These are phyloP conservation scores for Meleagris gallopavo DNA, from an alignment of 2,113 vertebrate species.

Conservation along the genomic window DNA sequence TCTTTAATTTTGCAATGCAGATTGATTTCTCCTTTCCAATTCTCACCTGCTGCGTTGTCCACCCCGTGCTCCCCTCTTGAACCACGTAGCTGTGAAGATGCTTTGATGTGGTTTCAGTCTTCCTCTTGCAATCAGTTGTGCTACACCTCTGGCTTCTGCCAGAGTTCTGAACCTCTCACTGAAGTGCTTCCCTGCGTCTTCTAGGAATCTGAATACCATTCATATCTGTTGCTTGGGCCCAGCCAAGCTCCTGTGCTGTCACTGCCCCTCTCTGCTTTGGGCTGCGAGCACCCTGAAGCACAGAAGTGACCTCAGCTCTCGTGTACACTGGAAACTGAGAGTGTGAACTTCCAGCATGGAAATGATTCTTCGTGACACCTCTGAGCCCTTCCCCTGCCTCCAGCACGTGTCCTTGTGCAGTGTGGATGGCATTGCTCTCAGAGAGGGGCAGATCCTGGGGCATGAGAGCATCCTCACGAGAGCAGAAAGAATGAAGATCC, in stretches of 20 bases:
- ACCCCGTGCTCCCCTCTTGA: background rate
- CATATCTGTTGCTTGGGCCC: background rate
- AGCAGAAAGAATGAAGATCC: background rate
- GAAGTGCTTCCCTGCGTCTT: background rate
- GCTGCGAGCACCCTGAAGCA: background rate
- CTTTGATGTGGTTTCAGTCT: conserved; percentile 48
- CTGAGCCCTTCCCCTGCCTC: background rate
- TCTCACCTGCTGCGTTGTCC: background rate
- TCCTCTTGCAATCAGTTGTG: background rate
- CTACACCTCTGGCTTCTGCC: conserved; percentile 15
- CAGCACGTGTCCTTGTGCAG: rapidly evolving
- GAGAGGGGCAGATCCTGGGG: background rate
- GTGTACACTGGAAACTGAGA: background rate
- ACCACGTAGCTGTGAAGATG: background rate
- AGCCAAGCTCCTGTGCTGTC: background rate
- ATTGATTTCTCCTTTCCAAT: background rate
- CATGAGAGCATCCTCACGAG: background rate
- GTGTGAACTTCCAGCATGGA: background rate
- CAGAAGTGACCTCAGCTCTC: background rate
- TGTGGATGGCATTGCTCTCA: background rate
- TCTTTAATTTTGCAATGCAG: background rate
- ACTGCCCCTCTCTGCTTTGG: background rate
- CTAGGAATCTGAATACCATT: background rate
- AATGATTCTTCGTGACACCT: background rate
- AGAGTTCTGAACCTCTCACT: background rate